Conservation (phyloP, 1,140 invertebrate genomes). For the Pseudomyrmex gracilis region DNA sequence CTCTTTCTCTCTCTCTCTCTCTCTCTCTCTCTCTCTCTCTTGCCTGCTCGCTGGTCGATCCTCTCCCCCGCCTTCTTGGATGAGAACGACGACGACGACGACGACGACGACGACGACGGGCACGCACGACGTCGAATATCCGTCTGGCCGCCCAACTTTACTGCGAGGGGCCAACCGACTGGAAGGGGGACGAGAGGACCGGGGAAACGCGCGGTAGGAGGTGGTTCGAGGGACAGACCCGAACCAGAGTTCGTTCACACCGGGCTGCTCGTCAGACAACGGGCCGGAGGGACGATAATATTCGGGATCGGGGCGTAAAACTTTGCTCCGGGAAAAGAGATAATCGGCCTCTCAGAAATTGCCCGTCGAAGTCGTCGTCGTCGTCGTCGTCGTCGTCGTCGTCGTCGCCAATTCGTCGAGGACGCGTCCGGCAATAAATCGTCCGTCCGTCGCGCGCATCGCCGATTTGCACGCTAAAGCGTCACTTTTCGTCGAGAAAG, state of each 20-base stretch:
- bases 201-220: neutral
- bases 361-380: constrained; percentile 38
- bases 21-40: neutral
- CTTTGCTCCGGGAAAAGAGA: constrained; percentile 72
- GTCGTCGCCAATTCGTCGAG: constrained; percentile 55
- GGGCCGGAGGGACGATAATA: constrained; percentile 72
- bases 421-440: constrained; percentile 25
- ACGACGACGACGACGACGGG: constrained; percentile 69
- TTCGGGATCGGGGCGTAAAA: constrained; percentile 74
- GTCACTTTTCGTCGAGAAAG: constrained; percentile 10
- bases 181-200: constrained; percentile 52
- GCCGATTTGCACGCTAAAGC: constrained; percentile 49
- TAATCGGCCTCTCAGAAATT: constrained; percentile 71
- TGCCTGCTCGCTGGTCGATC: neutral
- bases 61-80: constrained; percentile 56
- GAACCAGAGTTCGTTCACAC: constrained; percentile 81
- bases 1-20: neutral
- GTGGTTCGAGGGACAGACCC: constrained; percentile 52
- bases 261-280: constrained; percentile 68
- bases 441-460: constrained; percentile 55
- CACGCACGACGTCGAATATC: constrained; percentile 79
- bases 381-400: constrained; percentile 42
- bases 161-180: constrained; percentile 66
- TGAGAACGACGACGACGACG: constrained; percentile 69
- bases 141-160: constrained; percentile 78